Evolutionary conservation across 1,140 invertebrate species (phyloP), one percentile per base, ranked within the genome.

Genomic region (Pseudomyrmex dendroicus): DNA sequence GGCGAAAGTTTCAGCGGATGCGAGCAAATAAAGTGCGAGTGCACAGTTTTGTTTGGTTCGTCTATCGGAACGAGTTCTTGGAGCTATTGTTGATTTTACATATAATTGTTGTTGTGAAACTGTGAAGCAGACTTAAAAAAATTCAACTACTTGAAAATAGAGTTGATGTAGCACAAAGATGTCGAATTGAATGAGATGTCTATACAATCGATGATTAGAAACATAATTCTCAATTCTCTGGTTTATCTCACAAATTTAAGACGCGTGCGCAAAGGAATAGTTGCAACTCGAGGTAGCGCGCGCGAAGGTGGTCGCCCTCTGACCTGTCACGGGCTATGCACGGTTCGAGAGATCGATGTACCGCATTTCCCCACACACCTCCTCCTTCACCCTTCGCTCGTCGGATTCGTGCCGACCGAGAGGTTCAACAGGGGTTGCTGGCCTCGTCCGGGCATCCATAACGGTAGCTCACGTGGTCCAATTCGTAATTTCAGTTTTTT

Each of bases 381-480:
- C 61, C 35, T 70, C 64, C 82, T 84, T 87, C 82, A 84, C 82
- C 84, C 85, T 77, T 67, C 82, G 77, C 83, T 56, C 73, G 83
- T 76, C 76, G 73, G 76, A 83, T 88, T 88, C 83, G 83, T 77
- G 86, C 70, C 86, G 78, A 85, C 74, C 83, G 72, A 87, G 88
- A 90, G 92, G 92, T 93, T 93, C 92, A 92, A 88, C 90, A 91
- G 90, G 92, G 93, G 94, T 94, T 93, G 92, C 92, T 93, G 93
- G 89, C 93, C 92, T 91, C 91, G 92, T 92, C 92, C 90, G 90
- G 91, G 90, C 85, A 85, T 86, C 82, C 87, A 56, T 63, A 84
- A 82, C 57, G 62, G 59, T 84, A 86, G 82, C 82, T 82, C 68
- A 86, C 86, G 57, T 87, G 57, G 13, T 70, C 12, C 72, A 44